Evolutionary conservation across 2,888 invertebrate genomes (phyloP), one percentile per base, ranked within the genome.

Genomic region (Tenthredo scrophulariae): DNA sequence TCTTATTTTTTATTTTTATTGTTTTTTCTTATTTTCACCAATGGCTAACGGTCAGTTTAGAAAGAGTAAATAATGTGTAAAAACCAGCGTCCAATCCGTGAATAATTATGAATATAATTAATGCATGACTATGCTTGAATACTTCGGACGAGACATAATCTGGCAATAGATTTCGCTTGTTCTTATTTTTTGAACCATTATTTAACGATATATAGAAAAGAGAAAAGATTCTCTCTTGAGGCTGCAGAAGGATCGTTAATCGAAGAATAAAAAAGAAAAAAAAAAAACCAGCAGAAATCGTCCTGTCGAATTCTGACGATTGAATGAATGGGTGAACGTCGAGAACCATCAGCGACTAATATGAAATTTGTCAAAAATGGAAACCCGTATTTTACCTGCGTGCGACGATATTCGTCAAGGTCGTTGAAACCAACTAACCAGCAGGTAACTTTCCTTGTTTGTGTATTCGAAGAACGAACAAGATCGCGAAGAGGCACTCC

Each of bases 381-480:
- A 70, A 83, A 67, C 54, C 5, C 22, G 70, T 29, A 22, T 72
- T 29, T 84, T 46, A 33, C 40, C n/a, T 40, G 18, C 29, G 40
- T 7, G 9, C 46, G 75, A 40, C 15, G 43, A 67, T 54, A 7
- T 37, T 54, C 54, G 85, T 82, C 85, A 85, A 85, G 85, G 85
- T 85, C 85, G 72, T 43, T 70, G 70, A 29, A 67, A 43, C 37
- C 37, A 37, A 37, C 37, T 2, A 29, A 29, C 54, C 1, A 7
- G 50, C 26, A 18, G 4, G 82, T 22, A 85, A 82, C 82, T 85
- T 85, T 85, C 85, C 82, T 85, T 72, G 70, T 85, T 85, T 85
- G 80, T 29, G 85, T 82, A 85, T 85, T 85, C 85, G 85, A 37
- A n/a, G 33, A 40, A 85, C 85, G 85, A 37, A n/a, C 46, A 40